Percentiles rank a stretch among this genome's conserved stretches.
Conservation (phyloP, 2,888 invertebrate species). For the Geophilus truncorum region DNA sequence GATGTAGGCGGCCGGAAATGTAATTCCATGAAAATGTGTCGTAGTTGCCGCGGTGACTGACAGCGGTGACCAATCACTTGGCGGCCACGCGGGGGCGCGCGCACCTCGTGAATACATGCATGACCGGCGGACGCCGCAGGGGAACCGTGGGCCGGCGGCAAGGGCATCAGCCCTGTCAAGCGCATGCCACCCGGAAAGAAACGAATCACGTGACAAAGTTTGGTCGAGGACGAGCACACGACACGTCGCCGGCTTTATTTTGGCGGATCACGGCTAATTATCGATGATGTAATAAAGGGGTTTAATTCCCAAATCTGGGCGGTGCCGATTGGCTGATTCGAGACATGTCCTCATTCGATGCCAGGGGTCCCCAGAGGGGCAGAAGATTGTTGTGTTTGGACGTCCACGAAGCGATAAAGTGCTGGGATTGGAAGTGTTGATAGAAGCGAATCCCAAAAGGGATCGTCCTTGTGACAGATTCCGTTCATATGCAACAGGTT, state of each 20-base stretch:
- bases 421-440: background rate
- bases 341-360: background rate
- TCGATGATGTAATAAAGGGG: background rate
- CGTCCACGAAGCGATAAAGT: background rate
- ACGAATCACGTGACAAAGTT: constrained; percentile 9
- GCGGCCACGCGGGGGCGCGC: constrained; percentile 13
- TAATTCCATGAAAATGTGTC: constrained; percentile 32
- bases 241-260: background rate
- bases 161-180: constrained; percentile 31
- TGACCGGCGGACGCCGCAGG: constrained; percentile 29
- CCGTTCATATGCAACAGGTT: background rate
- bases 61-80: constrained; percentile 33
- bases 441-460: background rate
- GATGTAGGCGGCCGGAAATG: constrained; percentile 22
- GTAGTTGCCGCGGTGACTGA: constrained; percentile 33
- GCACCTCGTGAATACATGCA: constrained; percentile 31
- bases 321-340: background rate
- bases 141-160: background rate
- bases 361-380: background rate
- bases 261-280: background rate
- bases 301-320: background rate
- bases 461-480: background rate
- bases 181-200: constrained; percentile 29
- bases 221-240: background rate
- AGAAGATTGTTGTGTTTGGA: background rate